Base-by-base conservation (phyloP, 2,888 invertebrate genomes). In the Melinaea marsaeus region DNA sequence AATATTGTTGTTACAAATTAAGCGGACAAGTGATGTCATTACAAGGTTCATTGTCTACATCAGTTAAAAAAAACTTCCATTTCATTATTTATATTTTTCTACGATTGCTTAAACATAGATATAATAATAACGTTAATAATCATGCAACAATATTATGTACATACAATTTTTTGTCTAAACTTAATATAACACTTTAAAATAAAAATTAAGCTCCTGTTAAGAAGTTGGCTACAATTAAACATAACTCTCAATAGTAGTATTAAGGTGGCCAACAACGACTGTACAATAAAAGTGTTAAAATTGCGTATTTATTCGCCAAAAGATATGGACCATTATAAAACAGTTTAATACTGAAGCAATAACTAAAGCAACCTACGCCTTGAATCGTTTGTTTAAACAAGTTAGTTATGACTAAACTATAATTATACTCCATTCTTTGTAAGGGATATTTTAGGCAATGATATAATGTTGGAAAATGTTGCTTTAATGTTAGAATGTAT, bases 291-390 rank as follows among this genome's bases (percentile, higher is more conserved):
- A 80, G 78, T 69, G 61, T 61, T 73, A 73, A 69, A 84, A 84
- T 78, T 75, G 77, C 76, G 80, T 80, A 85, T 83, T 87, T 83
- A 84, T 80, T 78, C 79, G 69, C 60, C 69, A 76, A 77, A 83
- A 87, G 82, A 88, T 84, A 86, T 85, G 79, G 82, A 62, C 72
- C 78, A 77, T 76, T 79, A 83, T 80, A 85, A 83, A 87, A 83
- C 80, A 81, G 69, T 87, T 85, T 86, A 86, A 80, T 79, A 75
- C 78, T 69, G 74, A 83, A 78, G 79, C 84, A 83, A 86, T 86
- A 85, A 71, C 69, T 68, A 72, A 65, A 68, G 69, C 71, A 72
- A 74, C 70, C 60, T 62, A 37, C 33, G 67, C 64, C 63, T 58
- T 63, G 63, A 65, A 65, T 66, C 66, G 68, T 69, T 63, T 64